phyloP scores from a whole-genome alignment of 2,797 vertebrate genomes.

The Ptychobarbus kaznakovi region DNA sequence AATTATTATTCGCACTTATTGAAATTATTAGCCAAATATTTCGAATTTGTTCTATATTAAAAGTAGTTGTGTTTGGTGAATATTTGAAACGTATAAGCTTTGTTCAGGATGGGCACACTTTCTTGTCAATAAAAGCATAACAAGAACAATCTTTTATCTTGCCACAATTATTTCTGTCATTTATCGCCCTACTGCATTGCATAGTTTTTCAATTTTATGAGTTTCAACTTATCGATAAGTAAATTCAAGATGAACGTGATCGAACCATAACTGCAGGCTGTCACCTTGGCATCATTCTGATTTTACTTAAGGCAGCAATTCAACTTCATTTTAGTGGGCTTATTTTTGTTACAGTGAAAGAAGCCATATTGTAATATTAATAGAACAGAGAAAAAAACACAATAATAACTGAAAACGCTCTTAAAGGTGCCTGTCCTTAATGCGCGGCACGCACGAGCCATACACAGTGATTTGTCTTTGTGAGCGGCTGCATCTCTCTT shows the following conservation, averaged over 20 bases:
- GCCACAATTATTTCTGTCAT: background rate
- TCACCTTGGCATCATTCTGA: background rate
- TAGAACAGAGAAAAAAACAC: background rate
- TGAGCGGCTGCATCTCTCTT: slow-evolving; percentile 51
- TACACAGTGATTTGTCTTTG: slow-evolving; percentile 55
- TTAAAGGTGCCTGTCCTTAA: background rate
- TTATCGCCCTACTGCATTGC: background rate
- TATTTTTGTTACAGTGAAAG: too few relatives aligned
- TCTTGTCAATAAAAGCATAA: background rate
- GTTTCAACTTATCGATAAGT: background rate
- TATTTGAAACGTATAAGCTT: background rate
- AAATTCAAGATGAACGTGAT: background rate
- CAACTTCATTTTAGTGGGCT: background rate
- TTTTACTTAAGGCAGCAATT: background rate
- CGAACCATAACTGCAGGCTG: background rate
- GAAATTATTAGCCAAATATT: background rate
- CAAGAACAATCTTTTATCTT: background rate
- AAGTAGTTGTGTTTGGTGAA: background rate
- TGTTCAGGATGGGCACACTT: background rate
- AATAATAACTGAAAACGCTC: background rate
- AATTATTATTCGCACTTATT: background rate
- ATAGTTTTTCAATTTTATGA: too few relatives aligned
- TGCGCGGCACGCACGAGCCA: slow-evolving; percentile 21
- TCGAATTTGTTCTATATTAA: background rate
- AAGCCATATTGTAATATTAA: background rate